A percentile compares a stretch with the other conserved stretches of the same genome.
Conservation (phyloP, 2,113 vertebrate species). For the Takifugu bimaculatus region DNA sequence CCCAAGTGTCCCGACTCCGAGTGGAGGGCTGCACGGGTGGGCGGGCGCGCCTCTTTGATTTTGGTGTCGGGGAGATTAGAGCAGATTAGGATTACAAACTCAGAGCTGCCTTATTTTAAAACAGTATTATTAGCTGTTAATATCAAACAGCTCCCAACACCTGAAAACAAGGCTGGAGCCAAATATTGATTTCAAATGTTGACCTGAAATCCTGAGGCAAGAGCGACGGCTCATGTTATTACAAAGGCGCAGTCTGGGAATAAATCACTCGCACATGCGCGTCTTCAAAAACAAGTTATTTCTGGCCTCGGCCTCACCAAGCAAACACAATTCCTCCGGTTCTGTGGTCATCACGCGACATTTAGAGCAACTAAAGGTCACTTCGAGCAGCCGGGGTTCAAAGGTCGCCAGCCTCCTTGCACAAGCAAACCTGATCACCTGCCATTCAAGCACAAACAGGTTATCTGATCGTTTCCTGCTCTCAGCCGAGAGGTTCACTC, state of each 20-base stretch:
- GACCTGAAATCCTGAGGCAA: conserved; percentile 21
- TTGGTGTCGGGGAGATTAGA: conserved; percentile 63
- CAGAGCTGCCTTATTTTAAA: conserved; percentile 50
- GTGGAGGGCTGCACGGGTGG: conserved; percentile 53
- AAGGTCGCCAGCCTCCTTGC: conserved; percentile 45
- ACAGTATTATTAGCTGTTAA: not conserved
- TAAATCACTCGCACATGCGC: conserved; percentile 12
- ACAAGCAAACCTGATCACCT: conserved; percentile 33
- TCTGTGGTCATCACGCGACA: conserved; percentile 24
- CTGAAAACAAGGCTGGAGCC: not conserved
- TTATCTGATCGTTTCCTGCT: conserved; percentile 30
- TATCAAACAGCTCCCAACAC: too few species aligned
- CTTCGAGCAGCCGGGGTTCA: conserved; percentile 36
- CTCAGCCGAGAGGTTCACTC: conserved; percentile 26
- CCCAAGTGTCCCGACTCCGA: conserved; percentile 40
- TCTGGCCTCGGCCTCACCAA: too few species aligned
- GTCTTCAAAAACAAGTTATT: not conserved
- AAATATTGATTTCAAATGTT: not conserved
- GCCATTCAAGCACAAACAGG: conserved; percentile 18
- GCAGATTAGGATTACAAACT: conserved; percentile 46
- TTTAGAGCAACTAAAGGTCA: conserved; percentile 46
- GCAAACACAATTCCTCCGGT: not conserved
- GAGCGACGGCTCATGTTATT: conserved; percentile 6
- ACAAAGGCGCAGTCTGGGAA: conserved; percentile 7
- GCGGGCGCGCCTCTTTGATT: conserved; percentile 60